Percentiles rank a stretch among this genome's conserved stretches.
phyloP scores from a whole-genome alignment of 2,113 vertebrate species.

The Suncus etruscus region DNA sequence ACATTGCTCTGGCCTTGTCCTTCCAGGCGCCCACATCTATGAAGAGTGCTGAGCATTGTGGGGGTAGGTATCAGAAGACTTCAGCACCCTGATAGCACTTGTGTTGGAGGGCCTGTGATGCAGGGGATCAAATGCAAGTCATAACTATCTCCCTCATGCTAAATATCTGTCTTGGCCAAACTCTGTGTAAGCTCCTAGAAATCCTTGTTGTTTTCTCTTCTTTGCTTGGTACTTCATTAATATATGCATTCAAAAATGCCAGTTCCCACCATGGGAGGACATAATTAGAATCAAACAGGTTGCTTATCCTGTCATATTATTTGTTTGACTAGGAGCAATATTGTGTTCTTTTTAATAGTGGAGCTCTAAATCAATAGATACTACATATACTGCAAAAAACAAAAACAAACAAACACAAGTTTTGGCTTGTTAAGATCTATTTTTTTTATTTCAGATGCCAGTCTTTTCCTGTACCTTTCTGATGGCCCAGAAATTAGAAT shows the following conservation, averaged over 20 bases:
- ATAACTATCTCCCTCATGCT: too few species aligned
- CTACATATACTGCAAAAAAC: not conserved
- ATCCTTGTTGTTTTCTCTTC: not conserved
- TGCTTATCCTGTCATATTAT: slow-evolving; percentile 31
- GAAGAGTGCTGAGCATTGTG: too few species aligned
- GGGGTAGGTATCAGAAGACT: too few species aligned
- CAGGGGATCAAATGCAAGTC: too few species aligned
- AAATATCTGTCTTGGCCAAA: not conserved
- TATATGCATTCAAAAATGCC: slow-evolving; percentile 15
- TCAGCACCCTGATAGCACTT: too few species aligned
- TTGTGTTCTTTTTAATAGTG: not conserved
- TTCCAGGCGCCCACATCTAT: too few species aligned
- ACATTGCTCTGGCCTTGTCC: too few species aligned
- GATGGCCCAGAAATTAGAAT: slow-evolving; percentile 29
- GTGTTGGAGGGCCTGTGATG: too few species aligned
- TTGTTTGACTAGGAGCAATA: not conserved
- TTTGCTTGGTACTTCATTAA: not conserved
- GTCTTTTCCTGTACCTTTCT: not conserved
- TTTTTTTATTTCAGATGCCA: slow-evolving; percentile 19
- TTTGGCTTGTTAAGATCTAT: slow-evolving; percentile 17
- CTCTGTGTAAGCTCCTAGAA: not conserved
- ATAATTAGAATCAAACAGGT: not conserved
- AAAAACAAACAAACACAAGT: too few species aligned
- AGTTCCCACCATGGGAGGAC: not conserved
- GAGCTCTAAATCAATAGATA: not conserved